Conservation (phyloP, 1,140 invertebrate species). For the Drosophila trapezifrons region DNA sequence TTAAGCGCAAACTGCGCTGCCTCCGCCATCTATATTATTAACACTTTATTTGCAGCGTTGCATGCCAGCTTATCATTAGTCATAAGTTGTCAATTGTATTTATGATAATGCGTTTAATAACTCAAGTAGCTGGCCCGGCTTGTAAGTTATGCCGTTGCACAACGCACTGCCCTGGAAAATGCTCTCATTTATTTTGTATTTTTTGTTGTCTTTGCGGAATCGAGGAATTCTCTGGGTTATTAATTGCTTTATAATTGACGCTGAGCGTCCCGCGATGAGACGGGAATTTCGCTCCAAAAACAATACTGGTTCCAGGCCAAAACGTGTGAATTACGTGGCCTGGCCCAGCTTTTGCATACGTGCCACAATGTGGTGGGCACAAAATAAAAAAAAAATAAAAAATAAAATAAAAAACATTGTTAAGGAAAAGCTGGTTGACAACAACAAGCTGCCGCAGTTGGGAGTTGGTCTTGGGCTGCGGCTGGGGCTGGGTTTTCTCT, state of each 20-base stretch:
- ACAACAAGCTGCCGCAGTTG: constrained; percentile 31
- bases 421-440: constrained; percentile 53
- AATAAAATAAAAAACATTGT: constrained; percentile 13
- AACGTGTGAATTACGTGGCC: constrained; percentile 81
- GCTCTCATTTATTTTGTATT: constrained; percentile 21
- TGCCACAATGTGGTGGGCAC: constrained; percentile 72
- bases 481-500: constrained; percentile 35
- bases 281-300: constrained; percentile 39
- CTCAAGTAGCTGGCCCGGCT: constrained; percentile 64
- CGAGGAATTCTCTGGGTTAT: constrained; percentile 48
- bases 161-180: constrained; percentile 35
- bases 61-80: constrained; percentile 82
- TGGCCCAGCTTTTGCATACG: constrained; percentile 72
- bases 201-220: constrained; percentile 13
- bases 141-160: constrained; percentile 56
- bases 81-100: constrained; percentile 82
- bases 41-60: constrained; percentile 79
- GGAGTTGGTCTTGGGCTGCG: constrained; percentile 17
- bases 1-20: constrained; percentile 80
- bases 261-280: constrained; percentile 17
- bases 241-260: constrained; percentile 55
- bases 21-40: constrained; percentile 80
- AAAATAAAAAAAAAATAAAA: constrained; percentile 42
- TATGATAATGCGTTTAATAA: constrained; percentile 83
- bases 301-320: constrained; percentile 52